A percentile compares a stretch with the other conserved stretches of the same genome.
Evolutionary conservation across 1,140 invertebrate genomes (phyloP).

Genomic region (Apis mellifera): DNA sequence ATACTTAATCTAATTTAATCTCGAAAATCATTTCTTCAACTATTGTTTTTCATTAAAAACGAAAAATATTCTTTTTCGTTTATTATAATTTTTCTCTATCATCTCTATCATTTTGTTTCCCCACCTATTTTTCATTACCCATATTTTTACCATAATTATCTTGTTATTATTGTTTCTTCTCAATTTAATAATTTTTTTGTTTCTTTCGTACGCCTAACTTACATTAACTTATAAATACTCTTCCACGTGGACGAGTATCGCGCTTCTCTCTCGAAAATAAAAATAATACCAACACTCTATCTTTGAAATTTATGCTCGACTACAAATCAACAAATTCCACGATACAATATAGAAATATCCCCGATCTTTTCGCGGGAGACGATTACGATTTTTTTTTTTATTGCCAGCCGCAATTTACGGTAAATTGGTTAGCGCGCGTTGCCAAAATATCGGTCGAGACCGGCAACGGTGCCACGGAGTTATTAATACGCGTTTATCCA

Average conservation of each 20-base stretch:
- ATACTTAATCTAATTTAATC: background rate
- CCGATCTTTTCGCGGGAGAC: background rate
- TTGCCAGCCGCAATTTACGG: constrained; percentile 56
- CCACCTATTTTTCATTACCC: too few relatives aligned
- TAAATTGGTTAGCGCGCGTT: constrained; percentile 47
- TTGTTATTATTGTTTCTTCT: too few relatives aligned
- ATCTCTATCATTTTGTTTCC: too few relatives aligned
- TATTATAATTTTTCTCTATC: too few relatives aligned
- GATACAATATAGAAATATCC: background rate
- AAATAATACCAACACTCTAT: background rate
- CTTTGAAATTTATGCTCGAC: too few relatives aligned
- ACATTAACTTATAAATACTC: too few relatives aligned
- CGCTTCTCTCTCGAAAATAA: background rate
- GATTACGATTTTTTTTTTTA: constrained; percentile 36
- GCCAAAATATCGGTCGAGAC: constrained; percentile 74
- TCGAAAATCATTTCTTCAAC: background rate
- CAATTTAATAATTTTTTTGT: too few relatives aligned
- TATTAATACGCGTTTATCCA: constrained; percentile 77
- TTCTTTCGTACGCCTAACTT: too few relatives aligned
- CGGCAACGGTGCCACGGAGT: constrained; percentile 75
- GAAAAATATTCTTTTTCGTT: background rate
- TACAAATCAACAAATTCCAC: background rate
- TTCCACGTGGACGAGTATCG: background rate
- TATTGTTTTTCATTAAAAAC: background rate
- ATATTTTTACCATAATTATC: too few relatives aligned